Percentiles rank a stretch among this genome's conserved stretches.
phyloP scores from a whole-genome alignment of 2,888 invertebrate species.

The Eutolmus rufibarbis region DNA sequence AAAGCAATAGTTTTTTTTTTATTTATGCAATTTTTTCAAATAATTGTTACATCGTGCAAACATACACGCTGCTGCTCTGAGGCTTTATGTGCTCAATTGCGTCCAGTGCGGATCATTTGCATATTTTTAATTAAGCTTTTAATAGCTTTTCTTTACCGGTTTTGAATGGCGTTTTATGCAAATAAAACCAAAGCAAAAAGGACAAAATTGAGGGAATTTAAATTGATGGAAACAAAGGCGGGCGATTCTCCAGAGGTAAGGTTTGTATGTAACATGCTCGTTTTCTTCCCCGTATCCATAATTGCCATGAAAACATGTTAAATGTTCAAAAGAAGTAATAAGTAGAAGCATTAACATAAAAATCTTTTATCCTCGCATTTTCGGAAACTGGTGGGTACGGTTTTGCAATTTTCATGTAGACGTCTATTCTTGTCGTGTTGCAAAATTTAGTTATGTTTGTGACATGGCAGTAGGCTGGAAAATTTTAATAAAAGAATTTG shows the following conservation, averaged over 20 bases:
- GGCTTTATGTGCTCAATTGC: not conserved
- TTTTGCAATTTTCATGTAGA: too few species aligned
- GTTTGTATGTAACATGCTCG: not conserved
- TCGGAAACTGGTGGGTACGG: too few species aligned
- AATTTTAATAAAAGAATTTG: too few species aligned
- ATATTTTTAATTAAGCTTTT: constrained; percentile 35
- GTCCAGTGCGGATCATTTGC: not conserved
- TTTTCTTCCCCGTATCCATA: not conserved
- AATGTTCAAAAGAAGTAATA: too few species aligned
- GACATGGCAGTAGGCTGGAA: too few species aligned
- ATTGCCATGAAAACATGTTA: not conserved
- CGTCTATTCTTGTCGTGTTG: too few species aligned
- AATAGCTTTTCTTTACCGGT: constrained; percentile 30
- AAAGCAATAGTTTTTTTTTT: not conserved
- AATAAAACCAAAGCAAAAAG: constrained; percentile 13
- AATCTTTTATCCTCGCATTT: too few species aligned
- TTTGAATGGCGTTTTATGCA: constrained; percentile 7
- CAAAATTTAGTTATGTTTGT: too few species aligned
- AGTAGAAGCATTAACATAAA: too few species aligned
- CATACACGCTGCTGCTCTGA: not conserved
- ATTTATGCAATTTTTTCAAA: not conserved
- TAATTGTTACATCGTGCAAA: not conserved
- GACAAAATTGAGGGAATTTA: not conserved
- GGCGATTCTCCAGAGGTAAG: not conserved
- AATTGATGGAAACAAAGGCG: constrained; percentile 9